phyloP scores from a whole-genome alignment of 2,888 invertebrate species.

The Amphipyra berbera region DNA sequence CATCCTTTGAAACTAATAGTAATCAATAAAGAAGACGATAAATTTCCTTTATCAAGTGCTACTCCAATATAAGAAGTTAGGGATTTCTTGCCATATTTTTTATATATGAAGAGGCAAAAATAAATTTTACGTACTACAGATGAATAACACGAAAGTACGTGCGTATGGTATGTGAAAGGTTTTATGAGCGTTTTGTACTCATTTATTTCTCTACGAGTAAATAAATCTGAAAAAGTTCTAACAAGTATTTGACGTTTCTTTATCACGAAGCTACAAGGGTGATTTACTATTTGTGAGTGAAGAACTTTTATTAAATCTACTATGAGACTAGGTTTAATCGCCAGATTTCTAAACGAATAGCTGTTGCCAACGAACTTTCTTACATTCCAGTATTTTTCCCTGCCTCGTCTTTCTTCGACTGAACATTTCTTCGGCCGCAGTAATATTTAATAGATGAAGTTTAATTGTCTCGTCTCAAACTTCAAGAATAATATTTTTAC shows the following conservation, averaged over 20 bases:
- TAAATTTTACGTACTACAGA: constrained; percentile 33
- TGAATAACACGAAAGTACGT: constrained; percentile 32
- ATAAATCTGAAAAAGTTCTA: constrained; percentile 47
- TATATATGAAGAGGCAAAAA: constrained; percentile 26
- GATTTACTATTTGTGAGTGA: constrained; percentile 55
- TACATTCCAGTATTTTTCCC: constrained; percentile 29
- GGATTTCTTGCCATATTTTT: constrained; percentile 42
- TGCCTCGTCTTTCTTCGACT: constrained; percentile 33
- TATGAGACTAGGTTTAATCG: constrained; percentile 40
- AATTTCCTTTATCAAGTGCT: constrained; percentile 42
- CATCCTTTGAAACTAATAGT: constrained; percentile 39
- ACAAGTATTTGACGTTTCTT: constrained; percentile 45
- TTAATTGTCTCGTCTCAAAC: constrained; percentile 38
- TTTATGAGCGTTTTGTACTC: constrained; percentile 38
- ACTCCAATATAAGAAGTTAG: constrained; percentile 33
- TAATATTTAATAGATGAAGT: constrained; percentile 49
- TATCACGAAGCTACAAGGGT: constrained; percentile 50
- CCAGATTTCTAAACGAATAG: constrained; percentile 51
- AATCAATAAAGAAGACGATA: constrained; percentile 44
- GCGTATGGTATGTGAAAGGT: constrained; percentile 17
- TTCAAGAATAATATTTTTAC: constrained; percentile 40
- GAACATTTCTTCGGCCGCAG: constrained; percentile 30
- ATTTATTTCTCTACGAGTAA: constrained; percentile 30
- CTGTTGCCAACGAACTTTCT: constrained; percentile 48
- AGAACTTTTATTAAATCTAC: constrained; percentile 57